Percentiles rank a stretch among this genome's conserved stretches.
These are phyloP conservation scores for Melanaphis sacchari DNA, from an alignment of 1,140 invertebrate species.

Conservation along the genomic window DNA sequence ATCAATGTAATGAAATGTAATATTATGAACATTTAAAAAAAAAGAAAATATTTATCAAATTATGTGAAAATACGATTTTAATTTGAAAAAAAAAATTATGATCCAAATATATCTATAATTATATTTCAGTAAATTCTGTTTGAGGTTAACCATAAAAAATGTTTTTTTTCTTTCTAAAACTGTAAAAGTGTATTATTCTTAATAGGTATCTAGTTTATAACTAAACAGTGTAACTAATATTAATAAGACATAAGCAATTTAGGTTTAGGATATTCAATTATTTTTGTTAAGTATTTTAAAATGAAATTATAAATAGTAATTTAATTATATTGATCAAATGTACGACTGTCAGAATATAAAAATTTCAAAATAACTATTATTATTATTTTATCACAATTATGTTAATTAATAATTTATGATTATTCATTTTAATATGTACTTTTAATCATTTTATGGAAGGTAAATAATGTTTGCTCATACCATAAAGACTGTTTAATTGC, in stretches of 20 bases:
- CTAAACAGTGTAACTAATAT: not conserved
- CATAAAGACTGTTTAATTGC: constrained; percentile 25
- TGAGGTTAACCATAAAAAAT: not conserved
- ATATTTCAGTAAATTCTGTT: not conserved
- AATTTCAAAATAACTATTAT: not conserved
- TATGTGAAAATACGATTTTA: not conserved
- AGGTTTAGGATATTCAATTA: not conserved
- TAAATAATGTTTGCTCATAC: constrained; percentile 37
- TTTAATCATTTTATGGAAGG: constrained; percentile 12
- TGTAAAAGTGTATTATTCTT: constrained; percentile 10
- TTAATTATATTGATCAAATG: not conserved
- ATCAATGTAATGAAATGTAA: not conserved
- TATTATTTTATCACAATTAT: constrained; percentile 7
- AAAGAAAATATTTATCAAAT: not conserved
- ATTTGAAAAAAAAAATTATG: not conserved
- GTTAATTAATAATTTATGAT: not conserved
- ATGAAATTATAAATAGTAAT: no score
- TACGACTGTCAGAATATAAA: not conserved
- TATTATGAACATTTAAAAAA: not conserved
- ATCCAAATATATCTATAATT: not conserved
- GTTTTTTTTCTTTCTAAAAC: not conserved
- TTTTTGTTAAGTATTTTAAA: not conserved
- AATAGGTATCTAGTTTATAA: not conserved
- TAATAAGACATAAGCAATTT: constrained; percentile 8
- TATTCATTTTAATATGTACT: not conserved